These are phyloP conservation scores for Drosophila cognata DNA, from an alignment of 2,888 invertebrate species.

Conservation along the genomic window DNA sequence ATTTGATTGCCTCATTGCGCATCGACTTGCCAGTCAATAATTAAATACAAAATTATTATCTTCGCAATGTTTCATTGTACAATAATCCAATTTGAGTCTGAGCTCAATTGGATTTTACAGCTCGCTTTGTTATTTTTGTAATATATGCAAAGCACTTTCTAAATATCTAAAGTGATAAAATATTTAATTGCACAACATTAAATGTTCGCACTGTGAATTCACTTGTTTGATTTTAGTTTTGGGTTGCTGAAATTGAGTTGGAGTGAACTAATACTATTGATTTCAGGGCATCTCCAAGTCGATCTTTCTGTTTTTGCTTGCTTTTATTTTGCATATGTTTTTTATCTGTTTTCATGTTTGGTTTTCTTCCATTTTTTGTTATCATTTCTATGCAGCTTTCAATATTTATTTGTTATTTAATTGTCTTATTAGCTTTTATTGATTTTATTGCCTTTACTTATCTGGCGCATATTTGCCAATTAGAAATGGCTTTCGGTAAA, in stretches of 20 bases:
- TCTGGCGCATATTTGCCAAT: not conserved
- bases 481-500: not conserved
- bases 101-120: conserved; percentile 16
- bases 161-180: conserved; percentile 1
- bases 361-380: conserved; percentile 10
- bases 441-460: not conserved
- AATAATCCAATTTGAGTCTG: conserved; percentile 5
- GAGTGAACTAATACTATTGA: not conserved
- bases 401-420: not conserved
- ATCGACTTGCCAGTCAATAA: conserved; percentile 33
- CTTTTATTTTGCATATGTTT: not conserved
- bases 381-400: not conserved
- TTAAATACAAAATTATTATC: conserved; percentile 15
- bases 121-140: not conserved
- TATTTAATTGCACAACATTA: conserved; percentile 3
- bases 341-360: not conserved
- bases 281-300: not conserved
- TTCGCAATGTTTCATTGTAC: not conserved
- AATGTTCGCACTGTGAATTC: conserved; percentile 32
- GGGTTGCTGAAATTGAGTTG: not conserved
- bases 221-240: conserved; percentile 9
- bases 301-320: not conserved
- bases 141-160: conserved; percentile 24
- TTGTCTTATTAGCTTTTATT: not conserved
- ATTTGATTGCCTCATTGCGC: not conserved